A percentile compares a stretch with the other conserved stretches of the same genome.
Conservation (phyloP, 92 coral and sea anemone species). For the Zoanthus gigantus region DNA sequence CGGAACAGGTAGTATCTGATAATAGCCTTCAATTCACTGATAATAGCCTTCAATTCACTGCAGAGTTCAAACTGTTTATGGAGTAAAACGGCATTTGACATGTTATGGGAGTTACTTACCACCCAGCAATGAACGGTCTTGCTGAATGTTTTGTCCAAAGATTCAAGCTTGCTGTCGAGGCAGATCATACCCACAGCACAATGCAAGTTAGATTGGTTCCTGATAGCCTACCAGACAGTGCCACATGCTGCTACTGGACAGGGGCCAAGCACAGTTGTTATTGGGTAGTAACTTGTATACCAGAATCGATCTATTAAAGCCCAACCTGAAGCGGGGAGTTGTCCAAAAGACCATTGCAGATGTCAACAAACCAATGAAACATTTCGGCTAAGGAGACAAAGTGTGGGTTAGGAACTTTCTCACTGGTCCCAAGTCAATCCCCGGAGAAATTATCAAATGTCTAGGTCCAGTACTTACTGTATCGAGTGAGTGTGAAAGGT, state of each 20-base stretch:
- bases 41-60: too few relatives aligned
- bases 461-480: constrained; percentile 1
- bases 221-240: too few relatives aligned
- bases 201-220: background rate
- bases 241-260: constrained; percentile 5
- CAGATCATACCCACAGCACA: constrained; percentile 23
- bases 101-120: background rate
- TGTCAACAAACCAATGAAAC: background rate
- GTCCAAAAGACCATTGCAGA: constrained; percentile 26
- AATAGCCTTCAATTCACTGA: too few relatives aligned
- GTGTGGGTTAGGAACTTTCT: constrained; percentile 11
- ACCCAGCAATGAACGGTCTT: constrained; percentile 24
- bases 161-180: constrained; percentile 52
- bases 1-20: too few relatives aligned
- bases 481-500: too few relatives aligned
- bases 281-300: too few relatives aligned
- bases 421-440: background rate
- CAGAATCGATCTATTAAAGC: constrained; percentile 30
- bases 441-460: constrained; percentile 6
- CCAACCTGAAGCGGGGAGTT: constrained; percentile 39
- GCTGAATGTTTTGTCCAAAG: constrained; percentile 47
- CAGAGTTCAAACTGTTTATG: too few relatives aligned
- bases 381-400: background rate
- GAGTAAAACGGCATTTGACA: constrained; percentile 37
- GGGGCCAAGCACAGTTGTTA: constrained; percentile 6